These are phyloP conservation scores for Exaiptasia diaphana DNA, from an alignment of 64 coral and sea anemone genomes.

Conservation along the genomic window DNA sequence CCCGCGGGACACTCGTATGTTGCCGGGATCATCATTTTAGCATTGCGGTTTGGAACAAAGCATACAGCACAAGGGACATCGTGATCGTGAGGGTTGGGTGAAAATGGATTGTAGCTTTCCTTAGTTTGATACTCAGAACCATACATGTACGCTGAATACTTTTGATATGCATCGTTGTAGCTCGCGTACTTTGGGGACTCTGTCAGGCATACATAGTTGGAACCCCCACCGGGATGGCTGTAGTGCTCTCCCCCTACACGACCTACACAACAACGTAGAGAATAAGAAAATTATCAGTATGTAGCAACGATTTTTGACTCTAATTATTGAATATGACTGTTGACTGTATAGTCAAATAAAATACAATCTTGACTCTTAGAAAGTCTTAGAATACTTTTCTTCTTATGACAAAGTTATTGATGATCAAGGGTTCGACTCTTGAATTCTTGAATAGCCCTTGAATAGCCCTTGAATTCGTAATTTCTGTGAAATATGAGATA, in stretches of 20 bases:
- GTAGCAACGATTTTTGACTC: too few relatives aligned
- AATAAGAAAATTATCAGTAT: too few relatives aligned
- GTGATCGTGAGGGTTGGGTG: neutral
- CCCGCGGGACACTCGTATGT: neutral
- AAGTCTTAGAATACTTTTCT: too few relatives aligned
- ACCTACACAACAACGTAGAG: too few relatives aligned
- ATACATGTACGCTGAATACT: neutral
- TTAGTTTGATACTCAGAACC: conserved; percentile 27
- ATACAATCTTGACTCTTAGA: too few relatives aligned
- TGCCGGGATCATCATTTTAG: conserved; percentile 9
- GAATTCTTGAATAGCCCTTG: too few relatives aligned
- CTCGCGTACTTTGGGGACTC: neutral
- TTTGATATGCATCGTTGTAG: neutral
- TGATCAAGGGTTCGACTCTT: too few relatives aligned
- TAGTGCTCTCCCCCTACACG: neutral
- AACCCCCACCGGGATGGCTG: neutral
- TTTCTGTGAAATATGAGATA: too few relatives aligned
- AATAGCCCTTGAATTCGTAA: too few relatives aligned
- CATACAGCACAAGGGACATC: conserved; percentile 31
- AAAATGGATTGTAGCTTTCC: neutral
- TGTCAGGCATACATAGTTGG: conserved; percentile 19
- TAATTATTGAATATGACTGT: too few relatives aligned
- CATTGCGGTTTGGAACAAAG: conserved; percentile 2
- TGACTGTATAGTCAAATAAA: too few relatives aligned
- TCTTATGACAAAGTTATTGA: too few relatives aligned